Percentiles rank a stretch among this genome's conserved stretches.
Conservation (phyloP, 1,140 invertebrate species). For the Cotesia glomerata region DNA sequence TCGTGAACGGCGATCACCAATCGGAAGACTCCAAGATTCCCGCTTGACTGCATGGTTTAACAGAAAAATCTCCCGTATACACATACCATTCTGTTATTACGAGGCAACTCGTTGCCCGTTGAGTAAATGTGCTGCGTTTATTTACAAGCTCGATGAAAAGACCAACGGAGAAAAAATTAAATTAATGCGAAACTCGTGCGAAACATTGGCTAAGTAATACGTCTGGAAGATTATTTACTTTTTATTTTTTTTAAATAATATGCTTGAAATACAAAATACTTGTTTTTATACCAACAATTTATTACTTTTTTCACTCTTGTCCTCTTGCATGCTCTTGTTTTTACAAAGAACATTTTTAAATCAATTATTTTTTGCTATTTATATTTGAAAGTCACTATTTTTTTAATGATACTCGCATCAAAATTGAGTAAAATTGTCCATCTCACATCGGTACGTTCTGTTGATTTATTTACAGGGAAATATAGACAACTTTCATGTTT, state of each 20-base stretch:
- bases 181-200: conserved; percentile 32
- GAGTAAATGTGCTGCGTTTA: conserved; percentile 20
- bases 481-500: no score
- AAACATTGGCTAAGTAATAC: conserved; percentile 19
- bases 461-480: no score
- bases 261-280: no score
- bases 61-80: conserved; percentile 14
- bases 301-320: no score
- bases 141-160: not conserved
- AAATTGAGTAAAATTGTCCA: no score
- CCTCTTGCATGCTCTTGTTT: no score
- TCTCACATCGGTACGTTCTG: no score
- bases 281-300: no score
- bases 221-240: conserved; percentile 28
- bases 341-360: no score
- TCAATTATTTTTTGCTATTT: no score
- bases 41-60: not conserved
- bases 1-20: conserved; percentile 7
- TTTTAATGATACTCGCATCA: no score
- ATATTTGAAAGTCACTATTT: no score
- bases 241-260: not conserved
- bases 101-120: not conserved
- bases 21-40: not conserved
- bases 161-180: conserved; percentile 9
- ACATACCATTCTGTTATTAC: conserved; percentile 31